A percentile compares a stretch with the other conserved stretches of the same genome.
These are phyloP conservation scores for Centropyge bicolor DNA, from an alignment of 2,797 vertebrate genomes.

Conservation along the genomic window DNA sequence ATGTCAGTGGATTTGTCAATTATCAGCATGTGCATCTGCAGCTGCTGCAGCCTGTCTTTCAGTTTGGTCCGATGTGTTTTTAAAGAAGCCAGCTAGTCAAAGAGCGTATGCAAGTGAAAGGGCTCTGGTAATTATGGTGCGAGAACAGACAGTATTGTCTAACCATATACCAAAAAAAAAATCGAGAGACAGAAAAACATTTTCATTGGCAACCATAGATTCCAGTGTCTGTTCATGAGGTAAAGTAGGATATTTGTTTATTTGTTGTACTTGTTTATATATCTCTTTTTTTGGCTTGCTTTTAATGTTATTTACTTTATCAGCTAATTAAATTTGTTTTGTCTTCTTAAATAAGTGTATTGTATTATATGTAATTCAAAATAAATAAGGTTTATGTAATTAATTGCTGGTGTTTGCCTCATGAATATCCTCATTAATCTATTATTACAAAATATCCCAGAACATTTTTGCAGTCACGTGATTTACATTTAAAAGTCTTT, in stretches of 20 bases:
- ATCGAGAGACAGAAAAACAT: not conserved
- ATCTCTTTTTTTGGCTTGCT: not conserved
- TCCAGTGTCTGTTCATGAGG: not conserved
- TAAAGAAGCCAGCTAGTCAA: not conserved
- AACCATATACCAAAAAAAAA: not conserved
- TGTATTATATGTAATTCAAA: slow-evolving; percentile 41
- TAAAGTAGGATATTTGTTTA: slow-evolving; percentile 4
- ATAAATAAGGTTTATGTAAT: slow-evolving; percentile 51
- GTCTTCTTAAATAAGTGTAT: slow-evolving; percentile 21
- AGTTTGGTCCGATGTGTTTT: not conserved
- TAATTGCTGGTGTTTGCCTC: slow-evolving; percentile 1
- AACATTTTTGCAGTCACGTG: not conserved
- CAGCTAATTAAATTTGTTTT: not conserved
- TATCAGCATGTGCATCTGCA: slow-evolving; percentile 25
- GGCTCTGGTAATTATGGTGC: not conserved
- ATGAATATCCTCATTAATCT: not conserved
- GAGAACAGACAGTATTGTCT: slow-evolving; percentile 18
- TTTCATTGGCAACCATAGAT: slow-evolving; percentile 9
- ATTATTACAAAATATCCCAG: not conserved
- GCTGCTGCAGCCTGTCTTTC: slow-evolving; percentile 21
- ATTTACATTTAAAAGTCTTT: not conserved
- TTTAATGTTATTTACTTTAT: slow-evolving; percentile 24
- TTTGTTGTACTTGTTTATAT: slow-evolving; percentile 22
- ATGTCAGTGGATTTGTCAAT: slow-evolving; percentile 38
- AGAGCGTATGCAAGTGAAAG: not conserved